Evolutionary conservation across 1,140 invertebrate genomes (phyloP).

Genomic region (Monochamus saltuarius): DNA sequence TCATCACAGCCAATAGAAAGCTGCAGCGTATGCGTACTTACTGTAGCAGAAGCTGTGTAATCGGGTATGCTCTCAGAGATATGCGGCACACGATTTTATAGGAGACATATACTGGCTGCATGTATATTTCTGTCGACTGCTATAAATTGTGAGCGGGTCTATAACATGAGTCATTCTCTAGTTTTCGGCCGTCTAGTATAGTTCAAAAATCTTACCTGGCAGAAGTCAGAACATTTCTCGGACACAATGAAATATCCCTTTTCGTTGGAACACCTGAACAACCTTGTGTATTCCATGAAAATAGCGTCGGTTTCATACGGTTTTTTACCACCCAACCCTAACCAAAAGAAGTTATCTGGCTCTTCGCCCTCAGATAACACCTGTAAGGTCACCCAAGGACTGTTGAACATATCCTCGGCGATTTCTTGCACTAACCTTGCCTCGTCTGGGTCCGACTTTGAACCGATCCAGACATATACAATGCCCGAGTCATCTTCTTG

Average conservation of each 20-base stretch:
- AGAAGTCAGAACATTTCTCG: conserved; percentile 99
- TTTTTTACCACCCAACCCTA: conserved; percentile 90
- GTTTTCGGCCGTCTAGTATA: no score
- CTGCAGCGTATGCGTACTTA: no score
- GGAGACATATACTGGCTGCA: no score
- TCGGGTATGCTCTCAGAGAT: no score
- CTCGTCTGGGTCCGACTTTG: conserved; percentile 85
- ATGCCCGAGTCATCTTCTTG: conserved; percentile 87
- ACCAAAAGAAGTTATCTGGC: conserved; percentile 99
- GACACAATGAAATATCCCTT: conserved; percentile 99
- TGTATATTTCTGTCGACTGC: no score
- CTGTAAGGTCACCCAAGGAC: conserved; percentile 82
- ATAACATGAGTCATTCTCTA: no score
- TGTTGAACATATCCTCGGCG: conserved; percentile 91
- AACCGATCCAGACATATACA: conserved; percentile 97
- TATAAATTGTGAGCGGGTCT: no score
- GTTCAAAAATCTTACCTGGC: conserved; percentile 75
- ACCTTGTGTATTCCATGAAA: conserved; percentile 91
- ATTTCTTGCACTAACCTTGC: conserved; percentile 88
- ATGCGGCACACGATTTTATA: no score
- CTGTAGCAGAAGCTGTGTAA: no score
- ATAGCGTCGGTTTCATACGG: conserved; percentile 88
- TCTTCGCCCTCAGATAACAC: conserved; percentile 96
- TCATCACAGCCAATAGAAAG: no score
- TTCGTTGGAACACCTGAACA: conserved; percentile 99